phyloP scores from a whole-genome alignment of 2,888 invertebrate genomes.

The Hydraecia micacea region DNA sequence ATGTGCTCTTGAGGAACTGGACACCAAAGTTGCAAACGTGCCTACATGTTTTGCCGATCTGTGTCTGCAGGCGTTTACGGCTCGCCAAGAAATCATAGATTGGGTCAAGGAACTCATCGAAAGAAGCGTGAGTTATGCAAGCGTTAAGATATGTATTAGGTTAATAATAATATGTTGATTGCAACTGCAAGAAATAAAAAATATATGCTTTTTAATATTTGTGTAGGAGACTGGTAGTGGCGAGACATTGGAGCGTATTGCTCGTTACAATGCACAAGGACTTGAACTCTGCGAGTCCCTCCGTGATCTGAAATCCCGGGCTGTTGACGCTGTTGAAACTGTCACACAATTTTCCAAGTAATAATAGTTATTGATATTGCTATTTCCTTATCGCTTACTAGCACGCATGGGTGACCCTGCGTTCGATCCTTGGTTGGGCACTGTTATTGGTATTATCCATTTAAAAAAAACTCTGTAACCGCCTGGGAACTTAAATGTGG shows the following conservation, averaged over 20 bases:
- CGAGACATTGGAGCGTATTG: conserved; percentile 78
- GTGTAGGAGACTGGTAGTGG: conserved; percentile 64
- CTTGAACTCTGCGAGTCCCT: conserved; percentile 82
- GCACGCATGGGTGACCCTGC: not conserved
- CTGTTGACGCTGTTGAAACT: conserved; percentile 78
- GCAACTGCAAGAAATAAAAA: not conserved
- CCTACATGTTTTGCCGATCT: conserved; percentile 83
- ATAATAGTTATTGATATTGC: conserved; percentile 3
- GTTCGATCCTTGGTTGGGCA: not conserved
- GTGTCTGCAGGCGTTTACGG: conserved; percentile 83
- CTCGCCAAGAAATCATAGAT: conserved; percentile 86
- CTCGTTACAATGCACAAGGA: conserved; percentile 81
- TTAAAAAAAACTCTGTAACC: not conserved
- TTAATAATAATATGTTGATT: conserved; percentile 1
- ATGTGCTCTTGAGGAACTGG: conserved; percentile 75
- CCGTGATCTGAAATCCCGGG: conserved; percentile 77
- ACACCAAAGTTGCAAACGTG: conserved; percentile 76
- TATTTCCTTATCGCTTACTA: not conserved
- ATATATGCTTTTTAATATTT: not conserved
- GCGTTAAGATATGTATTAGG: not conserved
- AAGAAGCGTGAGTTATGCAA: conserved; percentile 71
- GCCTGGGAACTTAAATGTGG: not conserved
- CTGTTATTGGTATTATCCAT: not conserved
- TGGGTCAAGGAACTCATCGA: conserved; percentile 84
- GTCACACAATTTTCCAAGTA: conserved; percentile 83